Base-by-base conservation (phyloP, 1,140 invertebrate species). In the Nephotettix cincticeps region DNA sequence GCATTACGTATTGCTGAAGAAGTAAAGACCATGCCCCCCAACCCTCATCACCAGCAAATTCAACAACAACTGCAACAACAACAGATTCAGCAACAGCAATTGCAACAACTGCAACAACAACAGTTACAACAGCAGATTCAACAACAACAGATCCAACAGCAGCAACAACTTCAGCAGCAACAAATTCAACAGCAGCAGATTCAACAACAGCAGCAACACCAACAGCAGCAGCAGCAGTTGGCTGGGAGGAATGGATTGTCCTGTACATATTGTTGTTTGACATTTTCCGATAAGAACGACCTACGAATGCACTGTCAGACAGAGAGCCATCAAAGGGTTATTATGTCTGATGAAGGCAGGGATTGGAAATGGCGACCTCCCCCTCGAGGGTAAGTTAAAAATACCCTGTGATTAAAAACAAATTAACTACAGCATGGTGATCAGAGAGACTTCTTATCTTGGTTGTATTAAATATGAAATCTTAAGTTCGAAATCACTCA, bases 321-420 rank as follows among this genome's bases (percentile, higher is more conserved):
- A 29, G 87, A 89, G 76, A 80, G 82, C 51, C 89, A 91, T 77
- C 89, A 89, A 79, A 86, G 84, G 71, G 85, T 87, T 65, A 88
- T 90, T 73, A 90, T 89, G 85, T 88, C 87, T 27, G 89, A 91
- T 80, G 88, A 89, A 77, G 88, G 86, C 28, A 82, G 88, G 28
- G 87, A 89, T 74, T 92, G 90, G 90, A 86, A 87, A 70, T 90
- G 85, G 82, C 80, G 90, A 65, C 85, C 89, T 17, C 90, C 90
- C 29, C 89, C 90, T 21, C 78, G 90, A 65, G 89, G 89, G 56
- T 61, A 2, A 27, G 56, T 61, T 27, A 27, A 27, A 36, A 36
- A 36, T n/a, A n/a, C n/a, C n/a, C n/a, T n/a, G n/a, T n/a, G n/a
- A n/a, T n/a, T n/a, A n/a, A n/a, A n/a, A n/a, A n/a, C n/a, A n/a